Conservation (phyloP, 2,797 vertebrate genomes). For the Helostoma temminkii region DNA sequence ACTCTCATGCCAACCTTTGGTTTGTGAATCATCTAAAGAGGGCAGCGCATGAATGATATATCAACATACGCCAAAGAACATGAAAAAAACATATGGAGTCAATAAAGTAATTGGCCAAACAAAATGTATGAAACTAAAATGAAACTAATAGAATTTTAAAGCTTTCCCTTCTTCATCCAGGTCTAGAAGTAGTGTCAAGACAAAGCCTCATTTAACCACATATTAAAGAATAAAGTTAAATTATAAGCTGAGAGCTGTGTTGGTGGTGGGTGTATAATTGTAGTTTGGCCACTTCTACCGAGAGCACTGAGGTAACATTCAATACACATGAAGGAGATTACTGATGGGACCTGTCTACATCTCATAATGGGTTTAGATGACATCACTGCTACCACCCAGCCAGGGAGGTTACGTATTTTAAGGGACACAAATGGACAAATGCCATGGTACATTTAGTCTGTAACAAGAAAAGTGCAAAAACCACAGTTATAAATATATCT, state of each 20-base stretch:
- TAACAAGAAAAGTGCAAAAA: constrained; percentile 20
- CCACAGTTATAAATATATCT: constrained; percentile 2
- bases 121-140: constrained; percentile 62
- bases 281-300: constrained; percentile 53
- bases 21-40: constrained; percentile 69
- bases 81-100: constrained; percentile 75
- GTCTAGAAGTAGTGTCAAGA: constrained; percentile 37
- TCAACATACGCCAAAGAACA: constrained; percentile 69
- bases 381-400: constrained; percentile 61
- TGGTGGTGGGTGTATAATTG: constrained; percentile 21
- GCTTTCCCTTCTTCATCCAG: constrained; percentile 53
- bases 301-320: constrained; percentile 56
- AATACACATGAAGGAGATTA: constrained; percentile 63
- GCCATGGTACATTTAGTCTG: constrained; percentile 39
- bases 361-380: constrained; percentile 70
- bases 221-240: constrained; percentile 45
- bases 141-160: constrained; percentile 61
- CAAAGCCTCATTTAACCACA: constrained; percentile 38
- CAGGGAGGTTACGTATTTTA: constrained; percentile 68
- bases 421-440: constrained; percentile 49
- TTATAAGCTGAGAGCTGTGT: constrained; percentile 10
- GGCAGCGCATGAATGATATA: constrained; percentile 64
- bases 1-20: constrained; percentile 69
- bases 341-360: constrained; percentile 57
- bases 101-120: constrained; percentile 64